A percentile compares a stretch with the other conserved stretches of the same genome.
Conservation (phyloP, 2,888 invertebrate species). For the Vesta saturnalis region DNA sequence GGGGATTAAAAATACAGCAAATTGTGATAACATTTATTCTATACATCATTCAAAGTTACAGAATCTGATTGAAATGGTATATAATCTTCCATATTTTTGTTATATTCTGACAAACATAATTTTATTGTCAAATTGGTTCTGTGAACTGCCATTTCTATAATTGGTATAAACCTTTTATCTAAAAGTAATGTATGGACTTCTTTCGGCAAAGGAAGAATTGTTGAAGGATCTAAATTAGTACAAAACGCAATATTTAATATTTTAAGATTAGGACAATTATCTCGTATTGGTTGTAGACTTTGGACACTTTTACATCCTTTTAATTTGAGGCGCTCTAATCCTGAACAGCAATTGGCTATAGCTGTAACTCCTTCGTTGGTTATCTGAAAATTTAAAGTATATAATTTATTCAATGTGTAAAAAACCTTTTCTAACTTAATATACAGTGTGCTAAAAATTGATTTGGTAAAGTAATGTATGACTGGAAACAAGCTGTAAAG, state of each 20-base stretch:
- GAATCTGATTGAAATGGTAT: too few species aligned
- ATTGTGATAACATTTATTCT: too few species aligned
- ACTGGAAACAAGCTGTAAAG: too few species aligned
- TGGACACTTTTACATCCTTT: slow-evolving; percentile 47
- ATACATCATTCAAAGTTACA: too few species aligned
- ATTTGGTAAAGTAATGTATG: too few species aligned
- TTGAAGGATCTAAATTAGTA: slow-evolving; percentile 30
- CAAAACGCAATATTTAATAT: slow-evolving; percentile 47
- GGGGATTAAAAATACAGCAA: too few species aligned
- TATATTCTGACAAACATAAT: slow-evolving; percentile 44
- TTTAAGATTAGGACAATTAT: slow-evolving; percentile 40
- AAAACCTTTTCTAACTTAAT: too few species aligned
- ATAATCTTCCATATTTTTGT: slow-evolving; percentile 30
- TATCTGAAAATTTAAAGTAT: slow-evolving; percentile 33
- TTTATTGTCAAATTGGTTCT: slow-evolving; percentile 27
- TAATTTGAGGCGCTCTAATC: slow-evolving; percentile 42
- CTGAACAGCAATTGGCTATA: slow-evolving; percentile 44
- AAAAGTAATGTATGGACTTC: slow-evolving; percentile 39
- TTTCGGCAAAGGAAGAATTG: slow-evolving; percentile 32
- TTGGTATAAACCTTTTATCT: slow-evolving; percentile 35
- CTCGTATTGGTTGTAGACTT: slow-evolving; percentile 37
- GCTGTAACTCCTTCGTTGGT: slow-evolving; percentile 41
- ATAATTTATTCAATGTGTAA: too few species aligned
- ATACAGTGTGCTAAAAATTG: too few species aligned
- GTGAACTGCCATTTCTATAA: slow-evolving; percentile 18